Percentiles rank a stretch among this genome's conserved stretches.
phyloP scores from a whole-genome alignment of 2,113 vertebrate genomes.

The Hemiprocne comata region DNA sequence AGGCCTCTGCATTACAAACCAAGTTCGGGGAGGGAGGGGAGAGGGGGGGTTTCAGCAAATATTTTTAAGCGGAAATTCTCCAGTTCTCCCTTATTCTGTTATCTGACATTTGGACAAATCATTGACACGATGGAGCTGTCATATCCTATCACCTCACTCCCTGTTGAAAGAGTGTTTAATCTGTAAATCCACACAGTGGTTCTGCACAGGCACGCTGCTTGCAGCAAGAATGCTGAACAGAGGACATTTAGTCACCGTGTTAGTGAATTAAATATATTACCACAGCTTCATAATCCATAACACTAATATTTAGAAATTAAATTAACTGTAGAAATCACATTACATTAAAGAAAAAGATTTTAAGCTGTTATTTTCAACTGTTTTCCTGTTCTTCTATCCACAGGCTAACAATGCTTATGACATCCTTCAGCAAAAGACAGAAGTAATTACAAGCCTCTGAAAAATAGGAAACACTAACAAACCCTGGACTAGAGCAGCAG shows the following conservation, averaged over 20 bases:
- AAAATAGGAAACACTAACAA: neutral
- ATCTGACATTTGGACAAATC: neutral
- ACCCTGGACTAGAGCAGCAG: neutral
- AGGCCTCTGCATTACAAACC: neutral
- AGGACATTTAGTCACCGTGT: rapidly evolving
- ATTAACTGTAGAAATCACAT: constrained; percentile 3
- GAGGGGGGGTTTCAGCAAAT: neutral
- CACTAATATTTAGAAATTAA: neutral
- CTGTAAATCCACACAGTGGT: neutral
- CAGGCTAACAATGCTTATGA: neutral
- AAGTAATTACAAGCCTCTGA: neutral
- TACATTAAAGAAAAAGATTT: neutral
- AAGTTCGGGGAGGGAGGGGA: too few relatives aligned
- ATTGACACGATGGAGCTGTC: neutral
- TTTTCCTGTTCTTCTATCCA: neutral
- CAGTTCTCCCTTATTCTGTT: neutral
- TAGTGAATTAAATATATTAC: neutral
- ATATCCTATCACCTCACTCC: neutral
- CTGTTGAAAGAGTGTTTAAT: neutral
- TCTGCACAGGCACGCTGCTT: neutral
- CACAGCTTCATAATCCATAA: neutral
- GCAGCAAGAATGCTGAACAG: neutral
- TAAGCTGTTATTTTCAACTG: neutral
- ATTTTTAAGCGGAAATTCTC: neutral
- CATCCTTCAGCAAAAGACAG: neutral